Conservation (phyloP, 2,888 invertebrate genomes). For the Apamea crenata region DNA sequence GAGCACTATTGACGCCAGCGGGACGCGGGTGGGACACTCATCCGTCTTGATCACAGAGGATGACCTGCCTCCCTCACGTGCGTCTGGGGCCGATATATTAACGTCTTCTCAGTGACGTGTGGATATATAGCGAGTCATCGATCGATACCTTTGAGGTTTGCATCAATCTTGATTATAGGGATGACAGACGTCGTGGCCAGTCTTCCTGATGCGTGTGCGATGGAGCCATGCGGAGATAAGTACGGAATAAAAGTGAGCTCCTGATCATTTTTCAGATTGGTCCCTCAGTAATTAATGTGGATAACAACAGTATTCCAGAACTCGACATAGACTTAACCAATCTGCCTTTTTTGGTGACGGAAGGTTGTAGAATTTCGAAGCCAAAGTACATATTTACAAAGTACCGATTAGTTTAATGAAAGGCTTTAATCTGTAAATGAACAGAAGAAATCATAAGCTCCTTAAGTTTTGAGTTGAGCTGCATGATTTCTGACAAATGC, state of each 20-base stretch:
- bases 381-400: no score
- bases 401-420: neutral
- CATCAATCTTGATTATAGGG: slow-evolving; percentile 40
- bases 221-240: neutral
- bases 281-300: neutral
- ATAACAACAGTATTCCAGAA: neutral
- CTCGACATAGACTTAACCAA: neutral
- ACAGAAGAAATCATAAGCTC: no score
- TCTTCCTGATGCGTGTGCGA: neutral
- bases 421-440: no score
- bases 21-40: slow-evolving; percentile 17
- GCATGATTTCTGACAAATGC: no score
- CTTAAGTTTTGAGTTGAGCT: no score
- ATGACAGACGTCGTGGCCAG: neutral
- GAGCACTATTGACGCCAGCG: neutral
- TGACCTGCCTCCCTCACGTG: slow-evolving; percentile 20
- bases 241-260: neutral
- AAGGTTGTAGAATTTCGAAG: neutral
- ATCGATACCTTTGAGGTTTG: slow-evolving; percentile 18
- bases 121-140: slow-evolving; percentile 25
- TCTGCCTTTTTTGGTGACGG: neutral
- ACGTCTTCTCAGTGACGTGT: slow-evolving; percentile 22
- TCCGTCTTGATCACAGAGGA: slow-evolving; percentile 45
- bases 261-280: neutral
- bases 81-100: neutral